Conservation (phyloP, 1,140 invertebrate species). For the Solenopsis invicta region DNA sequence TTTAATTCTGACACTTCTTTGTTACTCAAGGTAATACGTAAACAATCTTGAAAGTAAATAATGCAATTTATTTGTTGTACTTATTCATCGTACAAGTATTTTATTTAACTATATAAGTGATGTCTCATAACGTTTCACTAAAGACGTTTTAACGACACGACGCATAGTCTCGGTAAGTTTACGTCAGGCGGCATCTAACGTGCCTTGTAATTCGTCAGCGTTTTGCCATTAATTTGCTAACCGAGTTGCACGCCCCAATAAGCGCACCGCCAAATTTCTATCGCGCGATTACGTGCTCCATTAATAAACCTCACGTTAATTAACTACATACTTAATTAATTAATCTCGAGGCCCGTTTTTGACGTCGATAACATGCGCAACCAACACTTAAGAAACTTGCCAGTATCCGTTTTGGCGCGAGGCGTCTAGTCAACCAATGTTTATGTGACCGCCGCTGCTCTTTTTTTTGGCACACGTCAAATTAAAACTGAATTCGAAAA, state of each 20-base stretch:
- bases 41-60: background rate
- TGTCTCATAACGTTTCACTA: background rate
- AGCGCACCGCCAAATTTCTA: constrained; percentile 48
- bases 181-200: constrained; percentile 26
- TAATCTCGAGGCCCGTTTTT: constrained; percentile 53
- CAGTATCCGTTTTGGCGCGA: constrained; percentile 10
- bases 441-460: background rate
- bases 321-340: constrained; percentile 60
- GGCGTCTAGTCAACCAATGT: background rate
- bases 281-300: constrained; percentile 48
- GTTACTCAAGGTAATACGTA: background rate
- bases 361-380: constrained; percentile 54
- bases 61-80: background rate
- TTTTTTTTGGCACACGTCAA: background rate
- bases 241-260: constrained; percentile 46
- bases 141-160: constrained; percentile 20
- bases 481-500: background rate
- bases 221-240: constrained; percentile 62
- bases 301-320: constrained; percentile 60
- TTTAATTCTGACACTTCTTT: background rate
- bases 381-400: constrained; percentile 53
- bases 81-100: background rate
- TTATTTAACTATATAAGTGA: background rate
- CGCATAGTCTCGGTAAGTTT: constrained; percentile 4
- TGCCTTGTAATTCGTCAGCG: constrained; percentile 53